These are phyloP conservation scores for Gallinago solitaria DNA, from an alignment of 2,797 vertebrate species.

Conservation along the genomic window DNA sequence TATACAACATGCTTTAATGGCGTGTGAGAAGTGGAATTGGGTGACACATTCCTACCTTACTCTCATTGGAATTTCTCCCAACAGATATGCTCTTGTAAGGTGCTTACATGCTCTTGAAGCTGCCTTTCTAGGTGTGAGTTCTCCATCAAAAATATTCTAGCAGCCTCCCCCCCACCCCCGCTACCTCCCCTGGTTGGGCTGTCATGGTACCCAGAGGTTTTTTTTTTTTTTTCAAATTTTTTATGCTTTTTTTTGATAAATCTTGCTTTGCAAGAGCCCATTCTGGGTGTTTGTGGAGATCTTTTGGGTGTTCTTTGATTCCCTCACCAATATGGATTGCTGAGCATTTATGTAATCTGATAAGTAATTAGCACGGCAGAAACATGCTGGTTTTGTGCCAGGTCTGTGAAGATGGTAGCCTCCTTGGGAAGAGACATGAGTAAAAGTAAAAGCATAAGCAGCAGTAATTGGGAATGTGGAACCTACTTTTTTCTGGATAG, in stretches of 20 bases:
- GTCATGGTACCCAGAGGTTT: not conserved
- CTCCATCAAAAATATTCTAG: not conserved
- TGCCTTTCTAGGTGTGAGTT: not conserved
- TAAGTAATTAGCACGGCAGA: not conserved
- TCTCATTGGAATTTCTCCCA: not conserved
- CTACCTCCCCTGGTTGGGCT: not conserved
- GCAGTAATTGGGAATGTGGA: not conserved
- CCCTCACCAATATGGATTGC: not conserved
- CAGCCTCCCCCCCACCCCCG: not conserved
- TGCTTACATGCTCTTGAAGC: not conserved
- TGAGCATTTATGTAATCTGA: not conserved
- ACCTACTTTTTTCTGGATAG: not conserved
- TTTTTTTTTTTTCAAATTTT: not conserved
- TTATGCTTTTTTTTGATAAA: not conserved
- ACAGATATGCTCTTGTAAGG: rapidly evolving
- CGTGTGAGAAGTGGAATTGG: not conserved
- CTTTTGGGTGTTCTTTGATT: not conserved
- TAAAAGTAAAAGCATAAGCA: not conserved
- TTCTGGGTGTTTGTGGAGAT: not conserved
- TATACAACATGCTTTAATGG: not conserved
- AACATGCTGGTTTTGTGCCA: not conserved
- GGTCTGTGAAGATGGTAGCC: not conserved
- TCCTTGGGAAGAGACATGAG: not conserved
- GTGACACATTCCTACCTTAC: not conserved
- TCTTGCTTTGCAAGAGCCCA: not conserved